Conservation (phyloP, 1,140 invertebrate genomes). For the Vanessa atalanta region DNA sequence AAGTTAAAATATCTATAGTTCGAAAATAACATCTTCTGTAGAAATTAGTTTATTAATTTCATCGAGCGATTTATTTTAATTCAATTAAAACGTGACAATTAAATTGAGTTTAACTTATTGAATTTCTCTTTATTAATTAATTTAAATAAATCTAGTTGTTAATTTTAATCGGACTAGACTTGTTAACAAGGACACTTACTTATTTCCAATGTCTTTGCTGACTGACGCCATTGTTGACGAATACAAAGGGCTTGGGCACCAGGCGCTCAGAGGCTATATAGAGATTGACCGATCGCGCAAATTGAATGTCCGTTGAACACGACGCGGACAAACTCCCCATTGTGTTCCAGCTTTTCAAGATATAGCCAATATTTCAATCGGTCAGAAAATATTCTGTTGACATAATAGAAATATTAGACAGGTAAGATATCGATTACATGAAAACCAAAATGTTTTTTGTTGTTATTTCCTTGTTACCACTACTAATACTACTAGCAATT, state of each 20-base stretch:
- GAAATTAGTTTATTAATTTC: too few species aligned
- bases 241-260: slow-evolving; percentile 54
- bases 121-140: too few species aligned
- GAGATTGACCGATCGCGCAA: slow-evolving; percentile 73
- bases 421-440: too few species aligned
- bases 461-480: too few species aligned
- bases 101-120: too few species aligned
- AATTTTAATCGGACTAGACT: too few species aligned
- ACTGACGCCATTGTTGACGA: slow-evolving; percentile 45
- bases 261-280: slow-evolving; percentile 56
- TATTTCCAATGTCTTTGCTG: slow-evolving; percentile 25
- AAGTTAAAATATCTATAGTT: too few species aligned
- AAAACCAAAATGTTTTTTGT: not conserved
- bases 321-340: slow-evolving; percentile 48
- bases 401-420: slow-evolving; percentile 33
- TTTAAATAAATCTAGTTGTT: too few species aligned
- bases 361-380: slow-evolving; percentile 64
- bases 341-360: slow-evolving; percentile 62
- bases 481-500: too few species aligned
- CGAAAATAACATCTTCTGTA: too few species aligned
- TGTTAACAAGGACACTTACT: not conserved
- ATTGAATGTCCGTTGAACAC: slow-evolving; percentile 68
- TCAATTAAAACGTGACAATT: too few species aligned
- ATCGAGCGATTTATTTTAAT: too few species aligned
- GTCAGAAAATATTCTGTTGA: slow-evolving; percentile 48